phyloP scores from a whole-genome alignment of 2,797 vertebrate genomes.

The Astyanax mexicanus region DNA sequence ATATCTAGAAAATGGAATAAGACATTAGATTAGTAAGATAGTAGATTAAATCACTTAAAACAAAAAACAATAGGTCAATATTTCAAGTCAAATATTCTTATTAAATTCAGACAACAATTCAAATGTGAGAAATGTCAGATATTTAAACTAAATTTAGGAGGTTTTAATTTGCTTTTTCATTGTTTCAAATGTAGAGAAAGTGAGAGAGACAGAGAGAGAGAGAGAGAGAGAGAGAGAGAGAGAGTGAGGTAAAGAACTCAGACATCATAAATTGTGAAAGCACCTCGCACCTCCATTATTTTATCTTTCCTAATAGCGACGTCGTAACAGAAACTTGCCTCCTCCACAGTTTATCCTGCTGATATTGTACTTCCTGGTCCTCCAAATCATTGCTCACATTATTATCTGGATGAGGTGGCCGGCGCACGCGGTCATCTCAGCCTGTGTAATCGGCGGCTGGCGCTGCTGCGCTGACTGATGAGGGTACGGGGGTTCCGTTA shows the following conservation, averaged over 20 bases:
- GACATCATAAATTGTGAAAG: background rate
- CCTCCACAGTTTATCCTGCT: background rate
- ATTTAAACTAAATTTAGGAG: too few species aligned
- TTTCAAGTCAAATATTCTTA: too few species aligned
- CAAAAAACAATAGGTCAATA: too few species aligned
- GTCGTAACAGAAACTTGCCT: background rate
- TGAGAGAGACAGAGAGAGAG: background rate
- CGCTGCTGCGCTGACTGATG: slow-evolving; percentile 65
- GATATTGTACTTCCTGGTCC: background rate
- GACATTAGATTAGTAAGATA: too few species aligned
- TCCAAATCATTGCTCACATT: slow-evolving; percentile 1
- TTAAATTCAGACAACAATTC: too few species aligned
- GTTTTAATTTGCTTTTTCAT: too few species aligned
- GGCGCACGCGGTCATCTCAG: slow-evolving; percentile 8
- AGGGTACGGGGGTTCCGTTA: slow-evolving; percentile 34
- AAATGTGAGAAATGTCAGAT: too few species aligned
- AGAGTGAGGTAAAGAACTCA: background rate
- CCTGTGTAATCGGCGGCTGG: slow-evolving; percentile 52
- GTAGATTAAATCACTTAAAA: too few species aligned
- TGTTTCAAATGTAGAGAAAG: too few species aligned
- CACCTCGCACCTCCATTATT: slow-evolving; percentile 15
- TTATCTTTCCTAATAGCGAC: slow-evolving; percentile 12
- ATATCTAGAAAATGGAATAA: too few species aligned
- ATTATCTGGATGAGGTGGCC: background rate
- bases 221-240: background rate